Conservation (phyloP, 2,797 vertebrate genomes). For the Neosilurus hyrtlii region DNA sequence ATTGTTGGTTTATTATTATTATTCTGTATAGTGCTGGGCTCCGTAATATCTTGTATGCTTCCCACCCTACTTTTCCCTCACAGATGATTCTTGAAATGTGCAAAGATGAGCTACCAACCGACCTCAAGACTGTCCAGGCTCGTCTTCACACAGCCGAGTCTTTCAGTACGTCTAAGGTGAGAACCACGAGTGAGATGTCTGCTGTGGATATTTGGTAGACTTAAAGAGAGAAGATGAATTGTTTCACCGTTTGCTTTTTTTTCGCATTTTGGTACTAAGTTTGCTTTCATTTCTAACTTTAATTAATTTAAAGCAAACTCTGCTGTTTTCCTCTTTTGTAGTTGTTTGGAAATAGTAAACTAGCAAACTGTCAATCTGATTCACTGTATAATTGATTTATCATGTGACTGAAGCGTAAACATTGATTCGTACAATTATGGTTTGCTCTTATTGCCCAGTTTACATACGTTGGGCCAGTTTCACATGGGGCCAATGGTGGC, state of each 20-base stretch:
- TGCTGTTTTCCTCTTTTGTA: neutral
- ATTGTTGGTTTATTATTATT: neutral
- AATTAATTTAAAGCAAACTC: neutral
- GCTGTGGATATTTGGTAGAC: neutral
- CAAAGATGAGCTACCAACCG: slow-evolving; percentile 32
- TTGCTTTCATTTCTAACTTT: neutral
- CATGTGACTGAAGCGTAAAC: neutral
- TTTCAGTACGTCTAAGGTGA: slow-evolving; percentile 32
- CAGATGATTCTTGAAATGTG: slow-evolving; percentile 51
- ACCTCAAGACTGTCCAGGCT: slow-evolving; percentile 8
- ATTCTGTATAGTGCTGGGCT: neutral
- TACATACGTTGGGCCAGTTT: neutral
- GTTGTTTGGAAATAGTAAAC: neutral
- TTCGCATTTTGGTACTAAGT: neutral
- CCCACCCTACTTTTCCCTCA: neutral
- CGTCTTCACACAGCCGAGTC: slow-evolving; percentile 20
- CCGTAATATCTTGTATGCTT: neutral
- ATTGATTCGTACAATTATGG: neutral
- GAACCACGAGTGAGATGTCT: neutral
- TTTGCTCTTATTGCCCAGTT: neutral
- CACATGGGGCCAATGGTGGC: too few relatives aligned
- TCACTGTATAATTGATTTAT: neutral
- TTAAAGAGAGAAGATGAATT: neutral
- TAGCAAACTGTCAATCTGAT: neutral
- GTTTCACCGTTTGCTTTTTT: neutral